These are phyloP conservation scores for Argyrosomus japonicus DNA, from an alignment of 2,113 vertebrate species.

Conservation along the genomic window DNA sequence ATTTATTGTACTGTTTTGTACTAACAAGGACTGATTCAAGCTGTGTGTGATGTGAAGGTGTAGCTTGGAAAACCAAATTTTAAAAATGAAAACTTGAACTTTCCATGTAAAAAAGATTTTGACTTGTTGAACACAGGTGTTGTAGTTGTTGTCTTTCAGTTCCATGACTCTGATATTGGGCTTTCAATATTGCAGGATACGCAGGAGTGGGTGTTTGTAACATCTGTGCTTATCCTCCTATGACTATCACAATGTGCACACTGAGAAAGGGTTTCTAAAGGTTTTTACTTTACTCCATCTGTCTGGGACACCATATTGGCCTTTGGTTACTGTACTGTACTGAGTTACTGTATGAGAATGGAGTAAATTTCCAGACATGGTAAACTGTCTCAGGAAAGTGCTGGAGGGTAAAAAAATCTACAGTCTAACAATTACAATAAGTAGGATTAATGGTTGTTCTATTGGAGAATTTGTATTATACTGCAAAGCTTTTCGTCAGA, in stretches of 20 bases:
- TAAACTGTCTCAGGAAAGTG: not conserved
- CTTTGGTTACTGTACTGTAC: not conserved
- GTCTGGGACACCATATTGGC: not conserved
- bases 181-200: not conserved
- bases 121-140: not conserved
- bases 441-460: conserved; percentile 20
- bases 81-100: not conserved
- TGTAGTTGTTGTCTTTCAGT: not conserved
- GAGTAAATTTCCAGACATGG: not conserved
- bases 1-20: conserved; percentile 26
- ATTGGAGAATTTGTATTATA: conserved; percentile 29
- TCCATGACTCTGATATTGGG: not conserved
- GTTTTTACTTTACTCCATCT: conserved; percentile 1
- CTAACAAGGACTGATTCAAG: conserved; percentile 26
- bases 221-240: not conserved
- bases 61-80: not conserved
- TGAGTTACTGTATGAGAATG: not conserved
- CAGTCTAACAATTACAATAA: conserved; percentile 20
- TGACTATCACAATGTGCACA: not conserved
- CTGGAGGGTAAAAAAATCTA: conserved; percentile 6
- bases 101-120: not conserved
- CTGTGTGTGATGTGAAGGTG: not conserved
- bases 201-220: not conserved
- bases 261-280: not conserved
- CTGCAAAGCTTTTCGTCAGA: conserved; percentile 43